A percentile compares a stretch with the other conserved stretches of the same genome.
phyloP scores from a whole-genome alignment of 2,113 vertebrate species.

The Cebus imitator region DNA sequence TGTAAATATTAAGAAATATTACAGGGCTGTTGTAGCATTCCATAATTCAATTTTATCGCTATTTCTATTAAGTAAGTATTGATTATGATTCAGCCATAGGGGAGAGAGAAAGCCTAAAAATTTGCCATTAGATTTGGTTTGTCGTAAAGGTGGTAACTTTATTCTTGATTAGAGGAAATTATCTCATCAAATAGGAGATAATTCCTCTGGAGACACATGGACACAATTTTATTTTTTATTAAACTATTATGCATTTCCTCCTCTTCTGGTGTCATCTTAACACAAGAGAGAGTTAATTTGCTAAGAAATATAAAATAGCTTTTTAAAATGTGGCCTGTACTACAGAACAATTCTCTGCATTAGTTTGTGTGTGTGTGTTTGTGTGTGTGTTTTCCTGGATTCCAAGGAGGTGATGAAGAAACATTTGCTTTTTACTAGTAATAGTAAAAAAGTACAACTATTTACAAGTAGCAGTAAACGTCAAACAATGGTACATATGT shows the following conservation, averaged over 20 bases:
- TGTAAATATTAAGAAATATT: neutral
- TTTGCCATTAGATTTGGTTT: neutral
- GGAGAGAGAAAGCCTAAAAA: neutral
- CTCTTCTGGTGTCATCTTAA: neutral
- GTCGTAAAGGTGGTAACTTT: neutral
- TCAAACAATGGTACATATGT: neutral
- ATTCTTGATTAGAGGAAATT: neutral
- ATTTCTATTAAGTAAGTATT: neutral
- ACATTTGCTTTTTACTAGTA: neutral
- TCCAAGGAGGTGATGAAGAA: neutral
- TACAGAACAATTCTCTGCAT: neutral
- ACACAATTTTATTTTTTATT: neutral
- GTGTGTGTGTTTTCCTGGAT: neutral
- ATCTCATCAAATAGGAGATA: neutral
- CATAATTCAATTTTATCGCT: neutral
- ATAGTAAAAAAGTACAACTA: too few relatives aligned
- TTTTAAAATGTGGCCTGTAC: neutral
- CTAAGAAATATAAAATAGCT: neutral
- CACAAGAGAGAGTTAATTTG: neutral
- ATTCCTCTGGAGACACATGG: neutral
- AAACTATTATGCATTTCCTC: neutral
- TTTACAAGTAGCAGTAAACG: neutral
- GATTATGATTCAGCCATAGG: neutral
- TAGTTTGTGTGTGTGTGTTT: neutral
- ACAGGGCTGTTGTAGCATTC: neutral